Evolutionary conservation across 2,888 invertebrate genomes (phyloP), one percentile per base, ranked within the genome.

Genomic region (Furcula furcula): DNA sequence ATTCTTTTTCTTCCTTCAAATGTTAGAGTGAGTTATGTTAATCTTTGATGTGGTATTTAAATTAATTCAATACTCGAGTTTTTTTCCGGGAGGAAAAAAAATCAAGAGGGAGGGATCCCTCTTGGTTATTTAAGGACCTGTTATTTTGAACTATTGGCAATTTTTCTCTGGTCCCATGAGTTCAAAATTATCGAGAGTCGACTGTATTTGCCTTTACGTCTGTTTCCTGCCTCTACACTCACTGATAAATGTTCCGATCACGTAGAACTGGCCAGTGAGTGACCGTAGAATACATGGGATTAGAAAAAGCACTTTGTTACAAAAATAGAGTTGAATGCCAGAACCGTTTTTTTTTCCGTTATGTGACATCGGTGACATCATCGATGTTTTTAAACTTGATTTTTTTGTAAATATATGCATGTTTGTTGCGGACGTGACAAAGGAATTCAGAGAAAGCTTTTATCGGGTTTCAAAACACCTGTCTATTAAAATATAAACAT

Each of bases 241-340:
- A 11, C 31, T 46, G 29, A 51, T 57, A 34, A 23, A 29, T 15
- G 40, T 54, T 46, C 52, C 18, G 35, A 42, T 51, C 55, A 58
- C 58, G 56, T 52, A 40, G 19, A 18, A 28, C 6, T 23, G 15
- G 18, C 16, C 7, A 11, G 5, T 7, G 14, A 11, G 5, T 7
- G 14, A 18, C 2, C 7, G 11, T 7, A 10, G 2, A 9, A 27
- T 9, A 16, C 1, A n/a, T 9, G 13, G 27, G 14, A 15, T 27
- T 27, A 14, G 27, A 15, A 23, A 6, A 23, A 12, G 2, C 23
- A 7, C 12, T 21, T 21, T 13, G 12, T 11, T 7, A 23, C 7
- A 12, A 13, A 23, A 23, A 23, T 7, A 6, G 12, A 6, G 6
- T n/a, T 13, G 26, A 26, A n/a, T n/a, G n/a, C 26, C 14, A 14